Evolutionary conservation across 2,888 invertebrate species (phyloP).

Genomic region (Drosophila fulvimacula): DNA sequence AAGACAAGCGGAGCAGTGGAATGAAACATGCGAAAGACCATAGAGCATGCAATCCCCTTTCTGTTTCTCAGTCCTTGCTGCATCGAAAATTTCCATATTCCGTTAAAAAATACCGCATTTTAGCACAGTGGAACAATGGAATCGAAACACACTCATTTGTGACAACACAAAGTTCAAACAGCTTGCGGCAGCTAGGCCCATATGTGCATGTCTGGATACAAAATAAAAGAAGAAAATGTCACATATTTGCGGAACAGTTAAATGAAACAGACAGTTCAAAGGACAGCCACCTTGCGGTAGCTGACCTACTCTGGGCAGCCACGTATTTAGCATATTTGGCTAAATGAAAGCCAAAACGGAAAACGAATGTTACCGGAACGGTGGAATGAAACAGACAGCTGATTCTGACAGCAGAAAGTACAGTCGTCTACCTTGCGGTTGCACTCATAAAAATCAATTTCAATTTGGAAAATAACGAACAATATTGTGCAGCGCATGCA

Average conservation of each 20-base stretch:
- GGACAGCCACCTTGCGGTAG: not conserved
- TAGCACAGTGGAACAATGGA: not conserved
- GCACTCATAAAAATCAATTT: slow-evolving; percentile 69
- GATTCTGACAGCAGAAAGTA: slow-evolving; percentile 40
- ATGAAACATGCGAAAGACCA: not conserved
- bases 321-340: not conserved
- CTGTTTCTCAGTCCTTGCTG: not conserved
- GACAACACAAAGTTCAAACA: not conserved
- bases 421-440: slow-evolving; percentile 48
- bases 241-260: not conserved
- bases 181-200: not conserved
- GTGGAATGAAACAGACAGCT: slow-evolving; percentile 22
- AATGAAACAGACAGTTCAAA: slow-evolving; percentile 4
- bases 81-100: not conserved
- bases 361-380: slow-evolving; percentile 5
- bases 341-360: not conserved
- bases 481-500: slow-evolving; percentile 51
- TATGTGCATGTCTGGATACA: not conserved
- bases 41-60: not conserved
- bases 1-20: not conserved
- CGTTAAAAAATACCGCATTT: not conserved
- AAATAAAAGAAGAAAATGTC: not conserved
- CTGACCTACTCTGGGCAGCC: not conserved
- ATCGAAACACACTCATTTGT: not conserved
- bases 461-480: slow-evolving; percentile 49